These are phyloP conservation scores for Synanthedon andrenaeformis DNA, from an alignment of 2,888 invertebrate genomes.

Conservation along the genomic window DNA sequence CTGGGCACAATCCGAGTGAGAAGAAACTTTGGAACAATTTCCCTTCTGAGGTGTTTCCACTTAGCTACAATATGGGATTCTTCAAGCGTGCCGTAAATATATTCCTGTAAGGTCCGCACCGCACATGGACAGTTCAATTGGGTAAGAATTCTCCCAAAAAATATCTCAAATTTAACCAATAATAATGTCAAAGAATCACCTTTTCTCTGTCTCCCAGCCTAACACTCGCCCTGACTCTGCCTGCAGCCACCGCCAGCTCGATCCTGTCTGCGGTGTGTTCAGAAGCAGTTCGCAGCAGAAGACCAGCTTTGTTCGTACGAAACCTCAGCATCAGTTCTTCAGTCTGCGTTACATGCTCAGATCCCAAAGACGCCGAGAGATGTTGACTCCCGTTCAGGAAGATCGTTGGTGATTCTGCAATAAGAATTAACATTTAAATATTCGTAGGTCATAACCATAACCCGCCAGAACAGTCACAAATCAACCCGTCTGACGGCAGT, in stretches of 20 bases:
- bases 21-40: too few species aligned
- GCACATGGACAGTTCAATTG: too few species aligned
- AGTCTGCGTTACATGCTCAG: slow-evolving; percentile 87
- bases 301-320: slow-evolving; percentile 81
- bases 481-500: too few species aligned
- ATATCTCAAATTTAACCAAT: background rate
- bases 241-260: slow-evolving; percentile 87
- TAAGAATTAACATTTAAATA: too few species aligned
- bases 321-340: slow-evolving; percentile 91
- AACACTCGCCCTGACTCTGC: slow-evolving; percentile 84
- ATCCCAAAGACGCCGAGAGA: slow-evolving; percentile 78
- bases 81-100: too few species aligned
- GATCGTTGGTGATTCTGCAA: slow-evolving; percentile 86
- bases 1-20: too few species aligned
- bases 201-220: slow-evolving; percentile 87
- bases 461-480: too few species aligned
- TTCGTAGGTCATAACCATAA: too few species aligned
- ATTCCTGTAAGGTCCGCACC: too few species aligned
- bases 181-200: slow-evolving; percentile 50
- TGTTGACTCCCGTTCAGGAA: slow-evolving; percentile 91
- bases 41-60: too few species aligned
- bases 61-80: too few species aligned
- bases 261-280: slow-evolving; percentile 84
- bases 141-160: too few species aligned
- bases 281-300: slow-evolving; percentile 84